Conservation (phyloP, 2,113 vertebrate species). For the Addax nasomaculatus region DNA sequence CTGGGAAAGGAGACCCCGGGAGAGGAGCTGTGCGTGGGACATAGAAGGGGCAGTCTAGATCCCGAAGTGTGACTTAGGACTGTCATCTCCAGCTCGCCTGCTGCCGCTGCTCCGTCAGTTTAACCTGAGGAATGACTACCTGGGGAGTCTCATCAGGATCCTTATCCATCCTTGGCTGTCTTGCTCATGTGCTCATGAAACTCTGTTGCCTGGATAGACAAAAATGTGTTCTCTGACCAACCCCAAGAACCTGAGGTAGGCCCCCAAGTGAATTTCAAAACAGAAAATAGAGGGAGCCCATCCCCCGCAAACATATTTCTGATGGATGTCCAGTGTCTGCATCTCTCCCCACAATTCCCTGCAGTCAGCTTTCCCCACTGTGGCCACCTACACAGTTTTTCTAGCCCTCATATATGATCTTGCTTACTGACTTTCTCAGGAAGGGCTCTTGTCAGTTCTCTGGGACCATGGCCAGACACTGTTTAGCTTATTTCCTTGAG, state of each 20-base stretch:
- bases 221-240: background rate
- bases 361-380: background rate
- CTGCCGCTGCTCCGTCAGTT: accelerated
- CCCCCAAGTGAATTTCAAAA: background rate
- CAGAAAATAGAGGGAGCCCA: background rate
- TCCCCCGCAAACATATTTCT: background rate
- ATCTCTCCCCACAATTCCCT: background rate
- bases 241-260: background rate
- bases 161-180: background rate
- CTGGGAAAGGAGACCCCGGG: background rate
- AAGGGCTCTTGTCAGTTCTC: background rate
- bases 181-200: background rate
- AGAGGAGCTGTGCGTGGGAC: background rate
- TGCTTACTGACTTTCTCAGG: background rate
- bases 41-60: background rate
- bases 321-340: background rate
- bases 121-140: background rate
- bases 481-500: background rate
- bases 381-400: background rate
- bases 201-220: background rate
- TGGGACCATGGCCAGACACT: background rate
- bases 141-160: background rate
- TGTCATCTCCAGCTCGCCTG: background rate
- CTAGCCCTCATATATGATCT: background rate
- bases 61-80: too few relatives aligned